Conservation (phyloP, 2,113 vertebrate species). For the Petaurus breviceps region DNA sequence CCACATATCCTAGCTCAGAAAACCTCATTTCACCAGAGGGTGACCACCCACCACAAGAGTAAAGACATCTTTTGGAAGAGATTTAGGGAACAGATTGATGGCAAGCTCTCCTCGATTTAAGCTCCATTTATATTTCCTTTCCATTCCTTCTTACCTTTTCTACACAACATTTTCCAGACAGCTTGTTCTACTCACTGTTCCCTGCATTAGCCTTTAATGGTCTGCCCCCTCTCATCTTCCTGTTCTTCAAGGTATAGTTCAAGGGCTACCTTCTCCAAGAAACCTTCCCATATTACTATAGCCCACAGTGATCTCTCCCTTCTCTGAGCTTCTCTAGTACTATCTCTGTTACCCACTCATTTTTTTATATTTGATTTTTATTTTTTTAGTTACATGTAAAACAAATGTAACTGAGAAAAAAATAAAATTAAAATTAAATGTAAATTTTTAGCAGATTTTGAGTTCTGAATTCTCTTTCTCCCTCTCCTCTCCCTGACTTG, state of each 20-base stretch:
- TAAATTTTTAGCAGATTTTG: too few species aligned
- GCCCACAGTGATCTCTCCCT: neutral
- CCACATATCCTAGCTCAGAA: neutral
- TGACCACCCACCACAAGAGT: neutral
- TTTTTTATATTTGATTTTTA: too few species aligned
- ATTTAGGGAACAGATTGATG: neutral
- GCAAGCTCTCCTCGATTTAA: neutral
- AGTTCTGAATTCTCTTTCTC: too few species aligned
- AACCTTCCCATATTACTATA: neutral
- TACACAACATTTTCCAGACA: neutral
- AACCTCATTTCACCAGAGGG: neutral
- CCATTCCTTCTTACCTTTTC: neutral
- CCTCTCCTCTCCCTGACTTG: too few species aligned
- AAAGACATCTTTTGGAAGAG: neutral
- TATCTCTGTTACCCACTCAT: neutral
- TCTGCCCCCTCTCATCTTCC: neutral
- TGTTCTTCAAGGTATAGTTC: neutral
- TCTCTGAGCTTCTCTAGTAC: neutral
- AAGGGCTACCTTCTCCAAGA: neutral
- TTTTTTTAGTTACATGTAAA: too few species aligned
- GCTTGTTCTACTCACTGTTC: neutral
- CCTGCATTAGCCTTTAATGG: neutral
- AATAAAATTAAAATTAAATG: too few species aligned
- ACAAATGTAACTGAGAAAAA: too few species aligned
- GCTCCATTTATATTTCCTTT: neutral